Evolutionary conservation across 2,888 invertebrate species (phyloP), one percentile per base, ranked within the genome.

Genomic region (Micropterix aruncella): DNA sequence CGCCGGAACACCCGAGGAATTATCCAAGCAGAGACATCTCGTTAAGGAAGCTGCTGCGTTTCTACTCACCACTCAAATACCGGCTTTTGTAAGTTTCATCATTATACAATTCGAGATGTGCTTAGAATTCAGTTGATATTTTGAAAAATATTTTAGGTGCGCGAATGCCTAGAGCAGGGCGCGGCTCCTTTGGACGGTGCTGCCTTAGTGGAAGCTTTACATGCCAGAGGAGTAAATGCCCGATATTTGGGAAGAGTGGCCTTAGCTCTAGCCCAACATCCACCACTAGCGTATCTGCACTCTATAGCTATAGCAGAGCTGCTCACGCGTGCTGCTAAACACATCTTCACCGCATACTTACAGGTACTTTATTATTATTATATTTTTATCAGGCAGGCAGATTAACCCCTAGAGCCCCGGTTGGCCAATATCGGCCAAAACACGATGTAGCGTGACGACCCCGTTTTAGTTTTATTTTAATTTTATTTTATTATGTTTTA

Each of bases 21-120:
- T 93, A 43, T 75, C 80, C 50, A 85, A 84, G 58, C 94, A 97
- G 62, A 78, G 89, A 46, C 86, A 90, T 52, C 73, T 96, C 4
- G 89, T 97, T 2, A 87, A 89, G 61, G 96, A 96, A 63, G 96
- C 94, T 0, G 93, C 95, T 0, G 92, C 95, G 53, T 97, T 95
- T 70, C 67, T 99, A 52, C 77, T 97, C 41, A 81, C 87, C 12
- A 83, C 87, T 50, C 97, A 97, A 70, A 90, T 99, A 57, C 97
- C 97, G 1, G 84, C 85, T 44, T 92, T 96, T 63, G 89, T 90
- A 63, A 79, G 86, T 17, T 40, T 40, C 46, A n/a, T 19, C 3
- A 15, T 15, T 17, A 5, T 14, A 18, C 18, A 3, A 36, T 43
- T 19, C 18, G 1, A 44, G 9, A 43, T 1, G 46, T 40, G 16